Evolutionary conservation across 1,140 invertebrate species (phyloP).

Genomic region (Drosophila parvula): DNA sequence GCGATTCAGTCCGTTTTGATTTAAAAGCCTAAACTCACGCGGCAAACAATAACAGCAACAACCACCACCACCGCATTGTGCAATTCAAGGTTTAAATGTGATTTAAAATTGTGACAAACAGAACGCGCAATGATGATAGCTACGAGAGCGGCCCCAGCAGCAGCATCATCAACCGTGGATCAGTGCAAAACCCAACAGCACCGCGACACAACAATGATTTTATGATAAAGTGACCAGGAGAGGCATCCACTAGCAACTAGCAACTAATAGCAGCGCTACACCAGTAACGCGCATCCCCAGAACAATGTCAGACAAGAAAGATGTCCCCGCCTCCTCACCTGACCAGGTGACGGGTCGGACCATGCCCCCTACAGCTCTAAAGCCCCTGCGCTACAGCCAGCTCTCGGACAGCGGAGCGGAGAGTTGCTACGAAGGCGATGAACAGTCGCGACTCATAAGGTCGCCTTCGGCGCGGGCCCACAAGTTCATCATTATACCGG

Average conservation of each 20-base stretch:
- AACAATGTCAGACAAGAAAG: constrained; percentile 47
- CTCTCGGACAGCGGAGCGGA: constrained; percentile 77
- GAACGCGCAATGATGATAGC: constrained; percentile 66
- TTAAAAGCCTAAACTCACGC: constrained; percentile 55
- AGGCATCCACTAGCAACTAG: constrained; percentile 30
- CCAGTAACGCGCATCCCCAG: constrained; percentile 16
- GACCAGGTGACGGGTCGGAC: constrained; percentile 48
- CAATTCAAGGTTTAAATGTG: constrained; percentile 69
- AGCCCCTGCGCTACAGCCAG: constrained; percentile 66
- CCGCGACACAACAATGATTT: constrained; percentile 55
- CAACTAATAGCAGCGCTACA: constrained; percentile 6
- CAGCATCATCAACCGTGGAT: constrained; percentile 14
- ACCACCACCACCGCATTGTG: constrained; percentile 56
- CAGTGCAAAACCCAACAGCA: constrained; percentile 49
- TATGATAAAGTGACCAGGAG: constrained; percentile 54
- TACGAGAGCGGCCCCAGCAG: constrained; percentile 52
- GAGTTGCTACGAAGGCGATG: constrained; percentile 73
- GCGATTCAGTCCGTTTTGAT: constrained; percentile 62
- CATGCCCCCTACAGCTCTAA: constrained; percentile 29
- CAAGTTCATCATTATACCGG: constrained; percentile 80
- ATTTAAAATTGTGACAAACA: constrained; percentile 73
- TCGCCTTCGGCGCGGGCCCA: constrained; percentile 65
- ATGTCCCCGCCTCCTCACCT: constrained; percentile 35
- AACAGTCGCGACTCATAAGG: constrained; percentile 71
- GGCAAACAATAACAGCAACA: constrained; percentile 48